These are phyloP conservation scores for Nomada fucata DNA, from an alignment of 2,888 invertebrate genomes.

Conservation along the genomic window DNA sequence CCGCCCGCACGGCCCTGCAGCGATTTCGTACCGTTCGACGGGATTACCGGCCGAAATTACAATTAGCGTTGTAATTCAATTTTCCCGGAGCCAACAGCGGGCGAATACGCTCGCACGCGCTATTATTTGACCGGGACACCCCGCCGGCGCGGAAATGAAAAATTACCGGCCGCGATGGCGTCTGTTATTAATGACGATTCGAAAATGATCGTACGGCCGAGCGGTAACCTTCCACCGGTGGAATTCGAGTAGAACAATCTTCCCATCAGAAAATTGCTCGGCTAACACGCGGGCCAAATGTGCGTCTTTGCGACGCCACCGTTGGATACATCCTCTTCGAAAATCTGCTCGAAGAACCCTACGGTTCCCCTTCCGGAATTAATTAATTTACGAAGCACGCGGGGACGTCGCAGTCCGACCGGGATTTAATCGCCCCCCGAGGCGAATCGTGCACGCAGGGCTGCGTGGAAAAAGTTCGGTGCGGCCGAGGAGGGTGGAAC, in stretches of 20 bases:
- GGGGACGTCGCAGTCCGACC: not conserved
- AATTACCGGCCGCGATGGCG: slow-evolving; percentile 23
- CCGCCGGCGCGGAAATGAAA: slow-evolving; percentile 30
- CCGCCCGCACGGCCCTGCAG: not conserved
- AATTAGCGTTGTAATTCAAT: slow-evolving; percentile 55
- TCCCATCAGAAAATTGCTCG: not conserved
- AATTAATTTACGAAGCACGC: slow-evolving; percentile 10
- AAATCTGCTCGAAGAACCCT: not conserved
- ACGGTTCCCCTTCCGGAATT: not conserved
- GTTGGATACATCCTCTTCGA: not conserved
- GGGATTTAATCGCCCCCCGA: slow-evolving; percentile 17
- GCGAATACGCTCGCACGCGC: slow-evolving; percentile 19
- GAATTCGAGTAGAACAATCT: no score
- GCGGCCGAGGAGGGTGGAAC: not conserved
- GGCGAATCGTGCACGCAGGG: slow-evolving; percentile 6
- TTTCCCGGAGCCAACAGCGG: slow-evolving; percentile 17
- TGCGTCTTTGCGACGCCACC: not conserved
- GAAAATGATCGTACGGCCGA: not conserved
- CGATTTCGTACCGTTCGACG: slow-evolving; percentile 17
- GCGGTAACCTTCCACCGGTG: no score
- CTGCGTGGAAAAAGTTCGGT: slow-evolving; percentile 8
- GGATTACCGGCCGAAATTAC: slow-evolving; percentile 50
- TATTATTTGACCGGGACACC: slow-evolving; percentile 16
- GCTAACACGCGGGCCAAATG: not conserved
- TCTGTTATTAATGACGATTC: slow-evolving; percentile 13